Base-by-base conservation (phyloP, 2,113 vertebrate genomes). In the Salminus brasiliensis region DNA sequence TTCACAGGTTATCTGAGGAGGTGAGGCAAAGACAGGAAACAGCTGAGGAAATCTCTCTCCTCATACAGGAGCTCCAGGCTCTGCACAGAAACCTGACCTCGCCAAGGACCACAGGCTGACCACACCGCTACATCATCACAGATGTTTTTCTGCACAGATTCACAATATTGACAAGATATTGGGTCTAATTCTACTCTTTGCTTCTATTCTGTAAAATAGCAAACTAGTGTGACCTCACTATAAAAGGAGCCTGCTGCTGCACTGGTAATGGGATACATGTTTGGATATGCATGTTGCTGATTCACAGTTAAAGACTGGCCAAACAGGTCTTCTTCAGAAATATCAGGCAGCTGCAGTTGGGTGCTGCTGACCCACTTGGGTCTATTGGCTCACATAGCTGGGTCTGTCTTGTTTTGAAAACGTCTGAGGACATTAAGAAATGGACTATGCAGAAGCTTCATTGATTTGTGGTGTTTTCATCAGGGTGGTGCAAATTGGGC, bases 1-100 rank as follows among this genome's bases (percentile, higher is more conserved):
- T 85, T 39, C 68, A 76, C 34, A 68, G 65, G n/a, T 53, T 85
- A 4, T 43, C 47, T 21, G 83, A 85, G 73, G 39, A 53, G 25
- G 30, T 85, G 60, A 71, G 57, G 47, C 72, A 82, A 45, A 49
- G 73, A 47, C 67, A 68, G 43, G 80, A 81, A 71, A 43, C 43
- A 1, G 6, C 60, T 39, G 66, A 82, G 2, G 72, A 82, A 39
- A 43, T 82, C 7, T 75, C 80, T 7, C n/a, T 65, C 32, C 63
- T 82, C 29, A 66, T 76, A 34, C 49, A 82, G 41, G 60, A 59
- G n/a, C 59, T 82, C 27, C 57, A 79, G 21, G 47, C 72, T 57
- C 68, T 81, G 27, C 43, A 41, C 57, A 52, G 52, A 36, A 81
- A 84, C 66, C 55, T 74, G 27, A 78, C 80, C 0, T 4, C 68